Conservation (phyloP, 2,797 vertebrate species). For the Tapera naevia region DNA sequence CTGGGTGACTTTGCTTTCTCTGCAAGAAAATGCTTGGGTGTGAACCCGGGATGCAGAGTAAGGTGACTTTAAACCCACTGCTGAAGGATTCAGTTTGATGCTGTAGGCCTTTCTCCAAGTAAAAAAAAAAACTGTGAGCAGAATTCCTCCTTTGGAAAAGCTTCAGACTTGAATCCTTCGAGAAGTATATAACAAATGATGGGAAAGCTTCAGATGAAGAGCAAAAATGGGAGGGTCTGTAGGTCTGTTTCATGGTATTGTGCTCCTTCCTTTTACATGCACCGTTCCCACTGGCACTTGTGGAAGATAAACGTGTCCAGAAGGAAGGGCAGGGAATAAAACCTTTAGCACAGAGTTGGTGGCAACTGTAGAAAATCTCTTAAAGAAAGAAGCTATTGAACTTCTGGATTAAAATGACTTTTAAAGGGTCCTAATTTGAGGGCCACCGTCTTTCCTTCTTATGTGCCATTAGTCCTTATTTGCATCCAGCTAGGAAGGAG, state of each 20-base stretch:
- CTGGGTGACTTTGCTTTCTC: neutral
- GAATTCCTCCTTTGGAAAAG: neutral
- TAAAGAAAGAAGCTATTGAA: neutral
- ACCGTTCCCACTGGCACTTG: neutral
- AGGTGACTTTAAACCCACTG: neutral
- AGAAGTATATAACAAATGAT: neutral
- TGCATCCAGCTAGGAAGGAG: neutral
- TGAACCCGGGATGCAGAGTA: neutral
- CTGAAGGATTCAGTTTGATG: rapidly evolving
- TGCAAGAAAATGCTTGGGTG: too few relatives aligned
- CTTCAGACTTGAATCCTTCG: neutral
- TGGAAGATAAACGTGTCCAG: neutral
- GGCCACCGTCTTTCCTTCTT: neutral
- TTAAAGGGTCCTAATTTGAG: neutral
- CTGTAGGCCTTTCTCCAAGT: neutral
- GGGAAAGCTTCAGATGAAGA: neutral
- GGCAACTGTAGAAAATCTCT: neutral
- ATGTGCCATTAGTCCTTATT: neutral
- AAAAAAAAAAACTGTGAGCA: neutral
- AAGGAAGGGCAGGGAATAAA: neutral
- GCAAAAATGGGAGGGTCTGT: neutral
- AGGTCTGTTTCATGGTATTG: neutral
- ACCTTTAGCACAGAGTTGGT: neutral
- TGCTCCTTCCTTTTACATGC: neutral
- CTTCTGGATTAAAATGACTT: neutral